These are phyloP conservation scores for Ooceraea biroi DNA, from an alignment of 1,140 invertebrate species.

Conservation along the genomic window DNA sequence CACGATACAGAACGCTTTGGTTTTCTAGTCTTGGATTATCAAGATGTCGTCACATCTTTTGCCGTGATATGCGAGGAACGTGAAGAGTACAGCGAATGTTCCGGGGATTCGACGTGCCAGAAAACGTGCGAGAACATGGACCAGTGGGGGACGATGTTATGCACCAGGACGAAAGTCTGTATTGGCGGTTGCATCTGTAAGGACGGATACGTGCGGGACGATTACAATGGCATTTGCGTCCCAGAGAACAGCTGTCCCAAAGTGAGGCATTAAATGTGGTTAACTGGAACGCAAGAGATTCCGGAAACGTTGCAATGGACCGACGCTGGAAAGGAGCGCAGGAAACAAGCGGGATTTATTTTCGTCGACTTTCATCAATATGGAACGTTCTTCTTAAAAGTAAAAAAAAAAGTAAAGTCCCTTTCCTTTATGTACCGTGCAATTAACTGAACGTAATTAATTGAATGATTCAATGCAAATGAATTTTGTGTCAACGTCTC, in stretches of 20 bases:
- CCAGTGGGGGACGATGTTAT: constrained; percentile 25
- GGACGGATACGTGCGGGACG: constrained; percentile 48
- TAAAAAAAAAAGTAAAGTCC: too few species aligned
- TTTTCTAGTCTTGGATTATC: constrained; percentile 23
- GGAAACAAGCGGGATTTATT: neutral
- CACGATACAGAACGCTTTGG: neutral
- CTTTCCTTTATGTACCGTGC: neutral
- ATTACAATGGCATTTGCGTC: constrained; percentile 41
- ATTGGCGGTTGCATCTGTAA: constrained; percentile 60
- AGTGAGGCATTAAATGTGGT: constrained; percentile 33
- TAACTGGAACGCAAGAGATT: neutral
- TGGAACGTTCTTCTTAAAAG: neutral
- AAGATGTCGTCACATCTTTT: neutral
- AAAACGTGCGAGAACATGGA: constrained; percentile 61
- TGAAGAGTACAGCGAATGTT: constrained; percentile 54
- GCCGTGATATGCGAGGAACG: constrained; percentile 18
- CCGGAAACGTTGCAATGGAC: neutral
- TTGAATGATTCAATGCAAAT: constrained; percentile 16
- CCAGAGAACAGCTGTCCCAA: constrained; percentile 46
- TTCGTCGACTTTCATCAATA: neutral
- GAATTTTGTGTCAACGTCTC: constrained; percentile 26
- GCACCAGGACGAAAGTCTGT: constrained; percentile 37
- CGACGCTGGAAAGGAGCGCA: neutral
- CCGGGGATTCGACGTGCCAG: constrained; percentile 34
- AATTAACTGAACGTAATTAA: constrained; percentile 26